Evolutionary conservation across 2,888 invertebrate species (phyloP), one percentile per base, ranked within the genome.

Genomic region (Tigriopus californicus): DNA sequence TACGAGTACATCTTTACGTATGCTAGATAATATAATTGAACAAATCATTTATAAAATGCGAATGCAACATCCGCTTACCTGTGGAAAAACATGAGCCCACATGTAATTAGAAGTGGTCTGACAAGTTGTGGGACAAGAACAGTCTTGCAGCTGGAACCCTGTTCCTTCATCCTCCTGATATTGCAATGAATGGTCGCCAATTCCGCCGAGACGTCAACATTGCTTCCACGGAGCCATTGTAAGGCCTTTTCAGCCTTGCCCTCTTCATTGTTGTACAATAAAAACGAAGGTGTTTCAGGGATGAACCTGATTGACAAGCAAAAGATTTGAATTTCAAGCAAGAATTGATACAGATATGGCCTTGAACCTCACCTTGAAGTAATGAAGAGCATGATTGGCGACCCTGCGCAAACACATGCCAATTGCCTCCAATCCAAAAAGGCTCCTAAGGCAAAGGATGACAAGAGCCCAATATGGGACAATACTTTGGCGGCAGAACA

Each of bases 21-120:
- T n/a, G n/a, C n/a, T n/a, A n/a, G n/a, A n/a, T n/a, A n/a, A n/a
- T n/a, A n/a, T n/a, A n/a, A n/a, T n/a, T n/a, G n/a, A n/a, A n/a
- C n/a, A n/a, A n/a, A n/a, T n/a, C n/a, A n/a, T n/a, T n/a, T n/a
- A n/a, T n/a, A n/a, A n/a, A n/a, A n/a, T n/a, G n/a, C n/a, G n/a
- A n/a, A n/a, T n/a, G n/a, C n/a, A n/a, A n/a, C n/a, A n/a, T n/a
- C 46, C 8, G 15, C 20, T 52, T 44, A 56, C 56, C 56, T 78
- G 69, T 89, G 90, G 68, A 90, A 88, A 73, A 88, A 81, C 87
- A 89, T 89, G 64, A 90, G 75, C 20, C 84, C 83, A 68, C 88
- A 83, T 1, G 87, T 84, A 58, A 89, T 83, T 61, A 84, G 72
- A 52, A 86, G 79, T 13, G 90, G 89, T 63, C 81, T 81, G 65